These are phyloP conservation scores for Aulostomus chinensis DNA, from an alignment of 2,797 vertebrate species.

Conservation along the genomic window DNA sequence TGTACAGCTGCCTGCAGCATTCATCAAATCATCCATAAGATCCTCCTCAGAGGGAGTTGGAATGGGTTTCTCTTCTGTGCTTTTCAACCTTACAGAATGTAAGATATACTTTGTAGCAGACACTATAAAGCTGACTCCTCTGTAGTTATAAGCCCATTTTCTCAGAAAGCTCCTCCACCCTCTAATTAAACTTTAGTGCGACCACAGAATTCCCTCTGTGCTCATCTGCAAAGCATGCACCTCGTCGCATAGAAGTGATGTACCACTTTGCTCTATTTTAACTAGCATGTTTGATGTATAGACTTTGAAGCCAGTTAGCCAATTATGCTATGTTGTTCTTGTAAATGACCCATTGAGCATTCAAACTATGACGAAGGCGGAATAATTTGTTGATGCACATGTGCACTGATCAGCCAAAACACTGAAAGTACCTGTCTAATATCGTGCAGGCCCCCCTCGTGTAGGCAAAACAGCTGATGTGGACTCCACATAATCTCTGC, in stretches of 20 bases:
- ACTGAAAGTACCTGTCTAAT: no score
- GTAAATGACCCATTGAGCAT: constrained; percentile 10
- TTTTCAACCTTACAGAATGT: constrained; percentile 11
- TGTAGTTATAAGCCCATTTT: constrained; percentile 28
- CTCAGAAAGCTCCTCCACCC: constrained; percentile 32
- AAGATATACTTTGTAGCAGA: constrained; percentile 14
- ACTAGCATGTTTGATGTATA: constrained; percentile 33
- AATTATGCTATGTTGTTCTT: constrained; percentile 9
- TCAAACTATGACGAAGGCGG: no score
- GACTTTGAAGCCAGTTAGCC: constrained; percentile 32
- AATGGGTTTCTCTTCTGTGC: constrained; percentile 17
- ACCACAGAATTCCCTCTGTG: constrained; percentile 67
- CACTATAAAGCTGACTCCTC: constrained; percentile 31
- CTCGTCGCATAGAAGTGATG: constrained; percentile 54
- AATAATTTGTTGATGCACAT: no score
- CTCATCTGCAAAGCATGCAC: constrained; percentile 63
- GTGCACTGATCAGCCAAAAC: no score
- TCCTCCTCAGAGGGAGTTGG: constrained; percentile 37
- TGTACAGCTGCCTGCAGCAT: constrained; percentile 41
- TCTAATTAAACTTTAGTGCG: constrained; percentile 70
- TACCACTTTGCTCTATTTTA: constrained; percentile 44
- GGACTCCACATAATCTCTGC: no score
- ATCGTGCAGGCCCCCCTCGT: no score
- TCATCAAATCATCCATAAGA: constrained; percentile 62
- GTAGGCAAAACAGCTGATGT: no score